A percentile compares a stretch with the other conserved stretches of the same genome.
Evolutionary conservation across 1,140 invertebrate genomes (phyloP).

Genomic region (Marisa cornuarietis): DNA sequence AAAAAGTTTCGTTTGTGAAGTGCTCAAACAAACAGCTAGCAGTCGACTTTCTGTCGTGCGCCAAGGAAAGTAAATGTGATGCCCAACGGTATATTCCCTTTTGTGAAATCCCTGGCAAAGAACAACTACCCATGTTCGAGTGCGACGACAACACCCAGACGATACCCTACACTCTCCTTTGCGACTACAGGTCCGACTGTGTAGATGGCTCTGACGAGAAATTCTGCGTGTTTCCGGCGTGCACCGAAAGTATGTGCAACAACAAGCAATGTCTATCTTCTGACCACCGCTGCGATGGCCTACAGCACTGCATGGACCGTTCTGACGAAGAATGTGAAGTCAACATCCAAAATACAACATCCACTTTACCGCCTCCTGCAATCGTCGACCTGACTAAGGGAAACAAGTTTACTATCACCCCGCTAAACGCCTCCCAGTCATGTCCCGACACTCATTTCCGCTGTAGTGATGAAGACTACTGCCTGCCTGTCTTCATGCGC

Average conservation of each 20-base stretch:
- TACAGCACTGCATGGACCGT: slow-evolving; percentile 13
- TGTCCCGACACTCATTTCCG: slow-evolving; percentile 22
- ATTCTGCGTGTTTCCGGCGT: background rate
- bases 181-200: background rate
- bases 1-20: too few species aligned
- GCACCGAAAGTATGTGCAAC: background rate
- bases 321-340: slow-evolving; percentile 21
- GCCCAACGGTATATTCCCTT: too few species aligned
- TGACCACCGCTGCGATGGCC: slow-evolving; percentile 8
- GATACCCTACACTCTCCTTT: background rate
- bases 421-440: too few species aligned
- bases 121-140: background rate
- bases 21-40: too few species aligned
- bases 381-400: background rate
- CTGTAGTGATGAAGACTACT: slow-evolving; percentile 6
- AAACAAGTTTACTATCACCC: background rate
- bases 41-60: too few species aligned
- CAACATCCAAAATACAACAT: background rate
- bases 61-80: too few species aligned
- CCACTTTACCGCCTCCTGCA: background rate
- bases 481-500: slow-evolving; percentile 18
- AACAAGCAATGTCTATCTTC: background rate
- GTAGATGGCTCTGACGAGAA: background rate
- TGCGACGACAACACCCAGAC: background rate
- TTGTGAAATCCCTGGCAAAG: too few species aligned